Evolutionary conservation across 35 echinoderm and acorn worm species (phyloP).

Genomic region (Amphiura filiformis): DNA sequence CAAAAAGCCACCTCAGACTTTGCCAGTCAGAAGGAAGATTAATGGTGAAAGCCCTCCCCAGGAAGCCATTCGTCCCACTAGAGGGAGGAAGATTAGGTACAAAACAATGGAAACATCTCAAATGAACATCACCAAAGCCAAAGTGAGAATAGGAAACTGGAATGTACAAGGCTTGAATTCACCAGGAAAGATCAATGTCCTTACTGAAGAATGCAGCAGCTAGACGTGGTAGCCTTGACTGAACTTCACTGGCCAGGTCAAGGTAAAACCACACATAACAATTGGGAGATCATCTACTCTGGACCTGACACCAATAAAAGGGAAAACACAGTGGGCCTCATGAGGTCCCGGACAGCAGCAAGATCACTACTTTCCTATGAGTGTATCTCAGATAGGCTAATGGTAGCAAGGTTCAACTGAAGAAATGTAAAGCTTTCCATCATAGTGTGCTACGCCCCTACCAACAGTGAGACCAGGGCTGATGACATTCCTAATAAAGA

Average conservation of each 20-base stretch:
- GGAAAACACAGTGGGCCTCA: not conserved
- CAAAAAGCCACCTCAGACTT: not conserved
- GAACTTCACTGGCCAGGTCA: not conserved
- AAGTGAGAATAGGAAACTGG: not conserved
- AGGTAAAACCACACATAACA: not conserved
- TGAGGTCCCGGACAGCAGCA: not conserved
- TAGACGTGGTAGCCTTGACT: not conserved
- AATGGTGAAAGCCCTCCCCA: slow-evolving; percentile 12
- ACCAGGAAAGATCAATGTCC: slow-evolving; percentile 12
- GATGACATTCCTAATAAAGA: slow-evolving; percentile 13
- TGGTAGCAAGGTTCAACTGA: not conserved
- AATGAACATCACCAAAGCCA: not conserved
- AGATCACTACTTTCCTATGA: not conserved
- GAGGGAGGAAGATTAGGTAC: not conserved
- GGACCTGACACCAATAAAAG: not conserved
- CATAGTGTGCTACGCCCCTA: slow-evolving; percentile 36
- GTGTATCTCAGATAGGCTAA: not conserved
- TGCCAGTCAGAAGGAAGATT: not conserved
- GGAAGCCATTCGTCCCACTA: not conserved
- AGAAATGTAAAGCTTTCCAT: not conserved
- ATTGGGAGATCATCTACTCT: not conserved
- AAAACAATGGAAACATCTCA: not conserved
- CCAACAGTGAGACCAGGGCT: not conserved
- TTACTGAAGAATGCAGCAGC: not conserved
- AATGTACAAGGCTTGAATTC: slow-evolving; percentile 5